phyloP scores from a whole-genome alignment of 2,888 invertebrate species.

The Ctena decussata region DNA sequence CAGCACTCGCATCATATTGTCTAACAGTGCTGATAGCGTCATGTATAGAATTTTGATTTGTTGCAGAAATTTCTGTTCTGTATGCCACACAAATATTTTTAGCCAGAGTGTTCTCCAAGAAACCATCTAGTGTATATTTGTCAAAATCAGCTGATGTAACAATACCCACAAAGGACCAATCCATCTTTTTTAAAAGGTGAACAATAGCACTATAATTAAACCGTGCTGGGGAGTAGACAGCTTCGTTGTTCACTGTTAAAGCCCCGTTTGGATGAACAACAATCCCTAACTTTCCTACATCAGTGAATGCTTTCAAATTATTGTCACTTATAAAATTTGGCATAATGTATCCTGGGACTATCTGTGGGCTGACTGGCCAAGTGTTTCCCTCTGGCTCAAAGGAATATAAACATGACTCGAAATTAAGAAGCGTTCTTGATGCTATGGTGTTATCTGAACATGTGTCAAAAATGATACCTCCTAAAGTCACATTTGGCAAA shows the following conservation, averaged over 20 bases:
- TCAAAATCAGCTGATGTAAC: constrained; percentile 58
- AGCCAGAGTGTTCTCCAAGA: constrained; percentile 51
- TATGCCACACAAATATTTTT: constrained; percentile 67
- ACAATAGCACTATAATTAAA: constrained; percentile 61
- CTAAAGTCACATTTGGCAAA: constrained; percentile 68
- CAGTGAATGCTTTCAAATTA: neutral
- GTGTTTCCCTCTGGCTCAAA: constrained; percentile 16
- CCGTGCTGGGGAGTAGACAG: constrained; percentile 28
- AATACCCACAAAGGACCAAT: constrained; percentile 71
- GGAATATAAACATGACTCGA: constrained; percentile 71
- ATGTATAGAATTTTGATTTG: neutral
- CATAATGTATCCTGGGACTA: constrained; percentile 66
- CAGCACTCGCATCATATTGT: constrained; percentile 31
- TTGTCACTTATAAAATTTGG: constrained; percentile 15
- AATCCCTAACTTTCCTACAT: constrained; percentile 46
- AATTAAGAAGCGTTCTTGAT: constrained; percentile 69
- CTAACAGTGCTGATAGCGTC: constrained; percentile 12
- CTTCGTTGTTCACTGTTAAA: constrained; percentile 18
- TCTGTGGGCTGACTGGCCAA: constrained; percentile 47
- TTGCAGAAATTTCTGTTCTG: constrained; percentile 13
- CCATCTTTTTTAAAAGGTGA: constrained; percentile 54
- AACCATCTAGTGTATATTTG: constrained; percentile 34
- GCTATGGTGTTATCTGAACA: constrained; percentile 69
- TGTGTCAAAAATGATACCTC: constrained; percentile 74
- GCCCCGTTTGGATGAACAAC: constrained; percentile 29